Evolutionary conservation across 2,888 invertebrate species (phyloP).

Genomic region (Drosophila planitibia): DNA sequence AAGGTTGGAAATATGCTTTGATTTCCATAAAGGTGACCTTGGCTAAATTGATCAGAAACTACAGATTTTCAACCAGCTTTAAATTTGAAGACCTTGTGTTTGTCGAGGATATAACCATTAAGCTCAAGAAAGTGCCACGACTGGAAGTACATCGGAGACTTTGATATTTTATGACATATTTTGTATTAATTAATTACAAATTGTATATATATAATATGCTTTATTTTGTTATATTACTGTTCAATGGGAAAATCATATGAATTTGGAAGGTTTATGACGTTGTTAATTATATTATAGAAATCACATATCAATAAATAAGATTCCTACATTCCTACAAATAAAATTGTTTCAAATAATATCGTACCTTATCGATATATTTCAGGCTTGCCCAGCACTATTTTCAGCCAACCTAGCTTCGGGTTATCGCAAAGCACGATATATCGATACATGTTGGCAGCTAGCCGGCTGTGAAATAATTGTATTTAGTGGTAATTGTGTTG

Average conservation of each 20-base stretch:
- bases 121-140: conserved; percentile 74
- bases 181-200: not conserved
- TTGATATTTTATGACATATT: conserved; percentile 5
- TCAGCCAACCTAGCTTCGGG: not conserved
- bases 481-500: conserved; percentile 25
- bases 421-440: conserved; percentile 4
- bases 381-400: not conserved
- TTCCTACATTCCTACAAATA: not conserved
- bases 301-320: not conserved
- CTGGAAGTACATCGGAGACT: conserved; percentile 68
- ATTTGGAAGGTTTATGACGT: not conserved
- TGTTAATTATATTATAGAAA: not conserved
- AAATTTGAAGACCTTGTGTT: conserved; percentile 81
- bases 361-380: not conserved
- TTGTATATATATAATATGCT: not conserved
- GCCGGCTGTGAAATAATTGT: conserved; percentile 28
- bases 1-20: conserved; percentile 83
- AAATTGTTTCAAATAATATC: not conserved
- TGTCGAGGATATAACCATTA: conserved; percentile 82
- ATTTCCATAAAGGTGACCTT: conserved; percentile 80
- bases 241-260: not conserved
- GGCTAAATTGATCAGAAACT: conserved; percentile 80
- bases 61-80: conserved; percentile 78
- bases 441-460: conserved; percentile 9
- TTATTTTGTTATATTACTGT: not conserved